Conservation (phyloP, 2,797 vertebrate species). For the Dryobates pubescens region DNA sequence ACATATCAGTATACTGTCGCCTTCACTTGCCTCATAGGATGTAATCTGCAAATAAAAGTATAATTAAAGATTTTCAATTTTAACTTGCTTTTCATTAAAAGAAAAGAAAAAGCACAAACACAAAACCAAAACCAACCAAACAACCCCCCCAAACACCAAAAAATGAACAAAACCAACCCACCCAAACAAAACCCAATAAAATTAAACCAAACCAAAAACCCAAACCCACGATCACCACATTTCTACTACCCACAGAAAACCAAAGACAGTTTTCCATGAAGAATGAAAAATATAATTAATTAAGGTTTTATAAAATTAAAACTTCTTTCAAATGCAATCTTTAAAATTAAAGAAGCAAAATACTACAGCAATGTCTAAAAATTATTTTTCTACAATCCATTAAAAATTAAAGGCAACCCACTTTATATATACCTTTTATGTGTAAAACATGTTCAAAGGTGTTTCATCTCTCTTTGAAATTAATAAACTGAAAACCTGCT, state of each 20-base stretch:
- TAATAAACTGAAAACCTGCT: not conserved
- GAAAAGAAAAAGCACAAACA: not conserved
- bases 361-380: not conserved
- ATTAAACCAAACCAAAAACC: too few relatives aligned
- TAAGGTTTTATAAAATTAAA: not conserved
- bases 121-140: too few relatives aligned
- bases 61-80: not conserved
- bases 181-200: too few relatives aligned
- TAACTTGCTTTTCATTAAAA: not conserved
- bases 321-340: not conserved
- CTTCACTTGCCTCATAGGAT: not conserved
- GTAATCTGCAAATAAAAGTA: not conserved
- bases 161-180: too few relatives aligned
- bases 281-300: not conserved
- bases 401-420: not conserved
- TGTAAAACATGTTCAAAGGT: not conserved
- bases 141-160: too few relatives aligned
- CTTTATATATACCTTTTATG: not conserved
- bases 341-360: not conserved
- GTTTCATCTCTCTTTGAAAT: not conserved
- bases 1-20: not conserved
- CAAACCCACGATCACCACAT: accelerated
- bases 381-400: not conserved
- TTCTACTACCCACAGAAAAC: not conserved
- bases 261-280: not conserved